phyloP scores from a whole-genome alignment of 2,888 invertebrate genomes.

The Orgyia antiqua region DNA sequence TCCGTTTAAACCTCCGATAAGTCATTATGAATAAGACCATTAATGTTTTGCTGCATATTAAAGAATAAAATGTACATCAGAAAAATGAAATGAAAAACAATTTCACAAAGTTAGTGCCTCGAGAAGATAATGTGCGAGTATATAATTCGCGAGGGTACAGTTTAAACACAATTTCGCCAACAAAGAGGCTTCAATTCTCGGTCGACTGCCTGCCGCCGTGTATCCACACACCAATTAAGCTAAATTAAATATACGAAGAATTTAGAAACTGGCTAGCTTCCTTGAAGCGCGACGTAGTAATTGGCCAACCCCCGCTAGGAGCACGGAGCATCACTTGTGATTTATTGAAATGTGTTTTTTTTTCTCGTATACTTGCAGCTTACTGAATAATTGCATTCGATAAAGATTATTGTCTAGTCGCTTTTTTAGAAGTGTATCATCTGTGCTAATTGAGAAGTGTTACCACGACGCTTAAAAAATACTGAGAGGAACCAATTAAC shows the following conservation, averaged over 20 bases:
- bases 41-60: too few species aligned
- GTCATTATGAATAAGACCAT: too few species aligned
- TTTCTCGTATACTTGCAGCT: conserved; percentile 27
- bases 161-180: conserved; percentile 63
- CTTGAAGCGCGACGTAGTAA: conserved; percentile 75
- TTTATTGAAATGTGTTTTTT: conserved; percentile 56
- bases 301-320: conserved; percentile 67
- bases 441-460: too few species aligned
- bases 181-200: conserved; percentile 69
- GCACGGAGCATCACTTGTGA: conserved; percentile 63
- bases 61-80: too few species aligned
- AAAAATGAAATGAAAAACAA: too few species aligned
- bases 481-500: too few species aligned
- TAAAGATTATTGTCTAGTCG: conserved; percentile 32
- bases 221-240: conserved; percentile 73
- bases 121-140: conserved; percentile 22
- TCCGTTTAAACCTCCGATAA: too few species aligned
- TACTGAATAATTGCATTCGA: conserved; percentile 38
- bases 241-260: conserved; percentile 76
- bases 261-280: conserved; percentile 77
- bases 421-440: too few species aligned
- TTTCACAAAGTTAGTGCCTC: too few species aligned
- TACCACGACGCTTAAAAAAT: too few species aligned
- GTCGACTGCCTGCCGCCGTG: conserved; percentile 64
- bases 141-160: conserved; percentile 54